Base-by-base conservation (phyloP, 92 coral and sea anemone species). In the Epizoanthus illoricatus region DNA sequence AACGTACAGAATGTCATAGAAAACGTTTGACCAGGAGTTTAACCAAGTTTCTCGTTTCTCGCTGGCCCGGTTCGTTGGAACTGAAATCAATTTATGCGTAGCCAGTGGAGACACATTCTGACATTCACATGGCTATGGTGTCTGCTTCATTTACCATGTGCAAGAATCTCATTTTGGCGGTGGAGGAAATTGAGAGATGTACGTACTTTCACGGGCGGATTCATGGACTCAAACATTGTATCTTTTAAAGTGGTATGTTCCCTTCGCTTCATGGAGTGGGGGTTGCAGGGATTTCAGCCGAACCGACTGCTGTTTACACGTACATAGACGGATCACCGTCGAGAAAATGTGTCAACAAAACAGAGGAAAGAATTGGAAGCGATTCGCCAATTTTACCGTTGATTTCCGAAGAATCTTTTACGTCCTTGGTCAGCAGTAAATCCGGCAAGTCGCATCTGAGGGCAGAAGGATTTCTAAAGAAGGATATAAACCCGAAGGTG, bases 371-470 rank as follows among this genome's bases (percentile, higher is more conserved):
- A 42, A 5, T 75, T 64, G 85, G 60, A 6, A 55, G 74, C 42
- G 65, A 59, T 19, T 78, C 88, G 11, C 87, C 92, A 61, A 80
- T 86, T 52, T 84, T 93, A 43, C 97, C 97, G 41, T 67, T 86
- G 45, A 89, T 93, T 74, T 81, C 92, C 4, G 91, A 93, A 60
- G 91, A 92, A 15, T 91, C 90, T 43, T 88, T 91, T 66, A 84
- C 91, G 18, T 91, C 97, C 9, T 75, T 92, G 70, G 82, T 87
- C 10, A 90, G 96, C 45, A 85, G 87, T 36, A 79, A 69, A 63
- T 87, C 93, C 7, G 71, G 71, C 21, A 85, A 73, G 52, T 71
- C 86, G 24, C 42, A 20, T 13, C 43, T 33, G 19, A 72, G 60
- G 55, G 62, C 76, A 36, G 24, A 45, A n/a, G 76, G 12, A 5